phyloP scores from a whole-genome alignment of 1,140 invertebrate species.

The Hyles vespertilio region DNA sequence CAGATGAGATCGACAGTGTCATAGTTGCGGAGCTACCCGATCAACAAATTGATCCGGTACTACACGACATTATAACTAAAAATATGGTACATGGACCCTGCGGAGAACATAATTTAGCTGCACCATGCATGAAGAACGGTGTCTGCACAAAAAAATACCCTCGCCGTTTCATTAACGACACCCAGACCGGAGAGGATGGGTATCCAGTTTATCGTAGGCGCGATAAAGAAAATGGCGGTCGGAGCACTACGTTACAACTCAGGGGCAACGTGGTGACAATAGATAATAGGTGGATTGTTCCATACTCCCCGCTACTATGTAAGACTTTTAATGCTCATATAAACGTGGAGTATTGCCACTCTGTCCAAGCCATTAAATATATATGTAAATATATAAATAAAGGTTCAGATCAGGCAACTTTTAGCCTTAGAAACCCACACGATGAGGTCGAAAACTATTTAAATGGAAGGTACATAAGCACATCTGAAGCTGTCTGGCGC shows the following conservation, averaged over 20 bases:
- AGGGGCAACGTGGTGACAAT: not conserved
- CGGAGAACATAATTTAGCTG: not conserved
- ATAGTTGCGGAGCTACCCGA: not conserved
- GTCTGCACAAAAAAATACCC: not conserved
- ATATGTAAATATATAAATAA: constrained; percentile 8
- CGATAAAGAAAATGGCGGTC: not conserved
- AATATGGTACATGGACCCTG: constrained; percentile 1
- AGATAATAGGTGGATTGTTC: not conserved
- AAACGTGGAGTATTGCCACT: not conserved
- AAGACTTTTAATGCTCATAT: not conserved
- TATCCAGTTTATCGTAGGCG: constrained; percentile 1
- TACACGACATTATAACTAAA: not conserved
- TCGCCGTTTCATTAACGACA: not conserved
- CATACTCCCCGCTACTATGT: not conserved
- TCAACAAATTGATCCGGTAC: not conserved
- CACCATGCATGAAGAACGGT: constrained; percentile 1
- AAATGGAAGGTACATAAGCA: constrained; percentile 16
- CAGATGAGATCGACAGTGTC: not conserved
- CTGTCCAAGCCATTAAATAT: not conserved
- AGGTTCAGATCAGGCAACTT: constrained; percentile 6
- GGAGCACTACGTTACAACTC: too few species aligned
- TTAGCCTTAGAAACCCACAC: not conserved
- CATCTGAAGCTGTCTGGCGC: constrained; percentile 67
- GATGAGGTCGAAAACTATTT: constrained; percentile 1
- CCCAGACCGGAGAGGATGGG: not conserved